Evolutionary conservation across 2,797 vertebrate species (phyloP).

Genomic region (Rachycentron canadum): DNA sequence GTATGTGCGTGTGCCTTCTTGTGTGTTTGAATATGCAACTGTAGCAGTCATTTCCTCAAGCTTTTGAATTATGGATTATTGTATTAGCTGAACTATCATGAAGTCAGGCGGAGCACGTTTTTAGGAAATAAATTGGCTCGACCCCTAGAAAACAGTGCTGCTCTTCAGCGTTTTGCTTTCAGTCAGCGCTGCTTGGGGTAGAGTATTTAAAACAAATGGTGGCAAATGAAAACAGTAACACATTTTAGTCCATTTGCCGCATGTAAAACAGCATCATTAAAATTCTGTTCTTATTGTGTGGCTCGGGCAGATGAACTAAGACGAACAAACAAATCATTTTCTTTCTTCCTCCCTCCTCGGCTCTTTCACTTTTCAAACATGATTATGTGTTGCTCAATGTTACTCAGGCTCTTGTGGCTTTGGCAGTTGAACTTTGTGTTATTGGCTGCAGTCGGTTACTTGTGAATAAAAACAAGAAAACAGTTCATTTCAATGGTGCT

Average conservation of each 20-base stretch:
- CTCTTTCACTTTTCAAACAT: slow-evolving; percentile 18
- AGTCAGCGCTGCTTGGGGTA: background rate
- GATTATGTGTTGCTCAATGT: slow-evolving; percentile 28
- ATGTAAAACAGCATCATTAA: slow-evolving; percentile 16
- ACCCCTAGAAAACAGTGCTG: slow-evolving; percentile 18
- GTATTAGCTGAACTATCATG: slow-evolving; percentile 48
- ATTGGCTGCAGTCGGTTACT: slow-evolving; percentile 8
- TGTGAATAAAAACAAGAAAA: slow-evolving; percentile 8
- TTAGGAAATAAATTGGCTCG: slow-evolving; percentile 48
- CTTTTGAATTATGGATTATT: slow-evolving; percentile 73
- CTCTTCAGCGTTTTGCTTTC: background rate
- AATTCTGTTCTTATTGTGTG: slow-evolving; percentile 8
- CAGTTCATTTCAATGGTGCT: background rate
- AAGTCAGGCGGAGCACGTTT: slow-evolving; percentile 39
- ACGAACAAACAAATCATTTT: slow-evolving; percentile 13
- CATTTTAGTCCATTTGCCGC: background rate
- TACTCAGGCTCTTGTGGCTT: slow-evolving; percentile 5
- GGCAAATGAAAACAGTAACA: slow-evolving; percentile 22
- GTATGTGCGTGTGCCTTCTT: slow-evolving; percentile 20
- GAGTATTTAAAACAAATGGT: slow-evolving; percentile 27
- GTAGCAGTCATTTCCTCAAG: slow-evolving; percentile 42
- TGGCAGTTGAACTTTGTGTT: slow-evolving; percentile 3
- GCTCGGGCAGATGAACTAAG: slow-evolving; percentile 7
- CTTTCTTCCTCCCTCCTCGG: background rate
- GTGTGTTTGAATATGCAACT: slow-evolving; percentile 59